Evolutionary conservation across 1,140 invertebrate species (phyloP).

Genomic region (Cotesia vestalis): DNA sequence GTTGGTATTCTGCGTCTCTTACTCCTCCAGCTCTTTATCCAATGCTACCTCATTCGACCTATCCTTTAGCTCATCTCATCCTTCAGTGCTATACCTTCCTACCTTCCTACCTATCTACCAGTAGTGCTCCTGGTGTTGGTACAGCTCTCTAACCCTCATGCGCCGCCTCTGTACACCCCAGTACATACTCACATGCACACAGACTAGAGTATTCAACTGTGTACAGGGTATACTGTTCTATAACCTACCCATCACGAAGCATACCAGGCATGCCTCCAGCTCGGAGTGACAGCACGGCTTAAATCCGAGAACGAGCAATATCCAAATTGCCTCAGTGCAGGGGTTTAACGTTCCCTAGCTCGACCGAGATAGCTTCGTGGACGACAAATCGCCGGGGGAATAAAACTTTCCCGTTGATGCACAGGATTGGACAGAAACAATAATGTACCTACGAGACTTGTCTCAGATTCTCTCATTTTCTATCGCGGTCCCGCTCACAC

Average conservation of each 20-base stretch:
- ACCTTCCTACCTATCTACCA: neutral
- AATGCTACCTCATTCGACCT: too few species aligned
- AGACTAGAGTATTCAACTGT: too few species aligned
- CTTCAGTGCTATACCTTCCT: neutral
- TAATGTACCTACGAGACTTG: slow-evolving; percentile 26
- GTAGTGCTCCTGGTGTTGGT: too few species aligned
- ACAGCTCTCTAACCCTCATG: too few species aligned
- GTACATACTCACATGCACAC: too few species aligned
- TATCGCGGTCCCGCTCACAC: too few species aligned
- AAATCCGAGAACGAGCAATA: slow-evolving; percentile 52
- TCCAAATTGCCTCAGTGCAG: slow-evolving; percentile 55
- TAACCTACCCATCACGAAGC: slow-evolving; percentile 19
- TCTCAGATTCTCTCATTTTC: slow-evolving; percentile 27
- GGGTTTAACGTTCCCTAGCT: slow-evolving; percentile 47
- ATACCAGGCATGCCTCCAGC: slow-evolving; percentile 20
- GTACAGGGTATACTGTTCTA: neutral
- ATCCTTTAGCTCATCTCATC: too few species aligned
- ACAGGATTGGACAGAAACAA: slow-evolving; percentile 50
- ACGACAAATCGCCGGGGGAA: slow-evolving; percentile 52
- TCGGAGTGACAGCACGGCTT: slow-evolving; percentile 42
- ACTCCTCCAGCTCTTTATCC: too few species aligned
- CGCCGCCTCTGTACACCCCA: too few species aligned
- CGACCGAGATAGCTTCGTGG: slow-evolving; percentile 43
- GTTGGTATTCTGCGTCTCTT: slow-evolving; percentile 6
- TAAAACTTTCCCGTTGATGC: slow-evolving; percentile 47